A percentile compares a stretch with the other conserved stretches of the same genome.
phyloP scores from a whole-genome alignment of 2,113 vertebrate genomes.

The Xiphophorus couchianus region DNA sequence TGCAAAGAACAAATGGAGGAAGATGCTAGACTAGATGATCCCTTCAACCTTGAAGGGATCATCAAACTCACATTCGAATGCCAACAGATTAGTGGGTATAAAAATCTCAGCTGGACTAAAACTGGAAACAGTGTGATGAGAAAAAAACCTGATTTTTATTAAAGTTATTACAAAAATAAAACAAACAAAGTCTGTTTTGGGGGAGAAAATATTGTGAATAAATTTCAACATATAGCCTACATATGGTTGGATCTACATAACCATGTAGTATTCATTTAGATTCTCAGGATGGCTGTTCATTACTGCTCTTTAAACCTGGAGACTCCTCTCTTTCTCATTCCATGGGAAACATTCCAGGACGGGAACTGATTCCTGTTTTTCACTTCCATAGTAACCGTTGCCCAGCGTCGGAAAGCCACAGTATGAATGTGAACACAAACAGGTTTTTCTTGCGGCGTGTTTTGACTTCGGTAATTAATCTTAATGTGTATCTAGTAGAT shows the following conservation, averaged over 20 bases:
- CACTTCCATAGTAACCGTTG: no score
- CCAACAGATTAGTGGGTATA: no score
- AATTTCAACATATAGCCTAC: not conserved
- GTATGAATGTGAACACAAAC: not conserved
- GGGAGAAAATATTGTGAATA: not conserved
- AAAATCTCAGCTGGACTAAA: no score
- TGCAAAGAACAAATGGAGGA: no score
- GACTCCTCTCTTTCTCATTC: not conserved
- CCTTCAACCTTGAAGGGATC: no score
- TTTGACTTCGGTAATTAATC: not conserved
- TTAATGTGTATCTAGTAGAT: not conserved
- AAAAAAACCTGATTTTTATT: not conserved
- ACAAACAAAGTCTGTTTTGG: not conserved
- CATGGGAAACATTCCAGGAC: not conserved
- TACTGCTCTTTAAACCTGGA: no score
- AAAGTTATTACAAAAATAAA: not conserved
- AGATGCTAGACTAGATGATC: no score
- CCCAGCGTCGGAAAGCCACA: not conserved
- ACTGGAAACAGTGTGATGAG: not conserved
- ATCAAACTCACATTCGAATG: no score
- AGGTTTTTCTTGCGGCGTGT: not conserved
- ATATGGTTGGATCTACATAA: no score
- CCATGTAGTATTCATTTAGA: not conserved
- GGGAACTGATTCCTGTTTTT: no score
- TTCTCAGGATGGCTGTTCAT: not conserved